Base-by-base conservation (phyloP, 1,140 invertebrate genomes). In the Trachelipus rathkii region DNA sequence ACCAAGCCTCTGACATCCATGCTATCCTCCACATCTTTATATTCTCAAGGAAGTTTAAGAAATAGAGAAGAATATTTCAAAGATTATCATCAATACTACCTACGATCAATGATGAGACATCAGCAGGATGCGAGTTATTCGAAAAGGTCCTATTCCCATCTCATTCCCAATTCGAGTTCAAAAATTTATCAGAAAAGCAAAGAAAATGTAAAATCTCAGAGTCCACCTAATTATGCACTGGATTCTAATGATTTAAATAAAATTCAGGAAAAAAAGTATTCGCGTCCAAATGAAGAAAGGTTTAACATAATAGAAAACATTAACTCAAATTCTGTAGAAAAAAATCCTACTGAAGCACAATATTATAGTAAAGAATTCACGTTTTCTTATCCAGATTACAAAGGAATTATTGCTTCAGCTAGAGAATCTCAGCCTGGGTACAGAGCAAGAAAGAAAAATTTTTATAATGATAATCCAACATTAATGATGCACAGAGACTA, bases 401-500 rank as follows among this genome's bases (percentile, higher is more conserved):
- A 60, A 60, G 50, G 19, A 8, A 19, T 15, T 60, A 15, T 60
- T 19, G 19, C 11, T 60, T 13, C 11, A 3, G 50, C 11, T 2
- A 13, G 19, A 60, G 50, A 60, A 3, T 13, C 11, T 19, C 50
- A 60, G 19, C 4, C 19, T 15, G 50, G 11, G 50, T 60, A 13
- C 19, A 13, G 50, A 60, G 11, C 50, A 15, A 60, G 50, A 19
- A 60, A 60, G 19, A 60, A 60, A 19, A 60, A 19, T 60, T 60
- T 60, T 60, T 60, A 60, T 60, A 15, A 15, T 8, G 50, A 60
- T 60, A 60, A 60, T 8, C 50, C 50, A 19, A 60, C 50, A 15
- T 13, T 60, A 60, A 60, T 60, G 50, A 60, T 60, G 50, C 50
- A 60, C 19, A 60, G 50, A 60, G 50, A 60, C 19, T 60, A 60